A percentile compares a stretch with the other conserved stretches of the same genome.
Conservation (phyloP, 2,888 invertebrate species). For the Ceriagrion tenellum region DNA sequence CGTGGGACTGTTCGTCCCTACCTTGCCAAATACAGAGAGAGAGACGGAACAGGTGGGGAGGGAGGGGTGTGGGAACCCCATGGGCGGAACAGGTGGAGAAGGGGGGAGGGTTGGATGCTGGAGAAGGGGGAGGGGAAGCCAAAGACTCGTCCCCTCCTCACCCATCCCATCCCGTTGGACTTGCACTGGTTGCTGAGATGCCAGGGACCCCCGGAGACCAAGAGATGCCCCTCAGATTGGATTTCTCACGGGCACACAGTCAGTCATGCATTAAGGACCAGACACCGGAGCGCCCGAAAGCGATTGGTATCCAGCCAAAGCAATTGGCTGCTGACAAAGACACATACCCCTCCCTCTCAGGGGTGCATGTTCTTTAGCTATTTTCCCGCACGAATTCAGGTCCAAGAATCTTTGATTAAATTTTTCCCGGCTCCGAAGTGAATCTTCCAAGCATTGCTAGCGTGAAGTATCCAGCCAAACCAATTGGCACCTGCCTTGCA, state of each 20-base stretch:
- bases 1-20: background rate
- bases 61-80: background rate
- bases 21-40: constrained; percentile 38
- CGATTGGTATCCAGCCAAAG: constrained; percentile 12
- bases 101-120: no score
- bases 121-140: background rate
- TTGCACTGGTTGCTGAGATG: background rate
- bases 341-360: background rate
- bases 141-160: background rate
- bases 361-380: background rate
- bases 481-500: background rate
- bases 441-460: background rate
- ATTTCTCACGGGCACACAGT: background rate
- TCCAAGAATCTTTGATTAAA: background rate
- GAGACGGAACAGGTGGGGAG: background rate
- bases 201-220: background rate
- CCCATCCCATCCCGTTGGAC: background rate
- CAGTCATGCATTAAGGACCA: background rate
- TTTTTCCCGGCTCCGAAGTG: background rate
- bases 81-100: no score
- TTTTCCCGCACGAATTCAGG: background rate
- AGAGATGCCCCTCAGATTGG: background rate
- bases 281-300: background rate
- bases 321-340: background rate
- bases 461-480: background rate